Base-by-base conservation (phyloP, 2,797 vertebrate genomes). In the Ispidina picta region DNA sequence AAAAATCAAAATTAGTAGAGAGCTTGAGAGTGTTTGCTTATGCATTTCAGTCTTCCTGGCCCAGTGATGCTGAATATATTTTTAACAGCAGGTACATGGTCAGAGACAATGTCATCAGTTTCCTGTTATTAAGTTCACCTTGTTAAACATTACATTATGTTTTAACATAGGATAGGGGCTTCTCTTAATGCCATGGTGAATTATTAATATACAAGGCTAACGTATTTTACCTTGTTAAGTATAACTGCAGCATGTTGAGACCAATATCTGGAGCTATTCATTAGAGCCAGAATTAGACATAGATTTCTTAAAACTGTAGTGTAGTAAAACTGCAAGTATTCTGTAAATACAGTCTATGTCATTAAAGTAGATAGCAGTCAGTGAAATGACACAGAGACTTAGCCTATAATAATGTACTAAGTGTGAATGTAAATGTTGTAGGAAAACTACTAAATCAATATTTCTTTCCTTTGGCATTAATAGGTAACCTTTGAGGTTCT, bases 1-100 rank as follows among this genome's bases (percentile, higher is more conserved):
- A 93, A 94, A 84, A 84, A 66, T n/a, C 29, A 86, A 92, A 91
- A 92, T 16, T 13, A 83, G 49, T 37, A 63, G 68, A 92, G 48
- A 92, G 19, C 26, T 73, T 22, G 48, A 82, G 56, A 49, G 62
- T 60, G 59, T 59, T 91, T 73, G 28, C 46, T 92, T 54, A n/a
- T 25, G 28, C 12, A 9, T 65, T 93, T 70, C 35, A 74, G 39
- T 74, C 33, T 79, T 66, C 41, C 29, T 28, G 43, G 18, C 19
- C 26, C 31, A 21, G 18, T 25, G 46, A 49, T 39, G 25, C 25
- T 62, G 51, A 65, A 59, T 60, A 18, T 17, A 26, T 58, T 80
- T 93, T 82, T 77, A 73, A 73, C 17, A 66, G 29, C 64, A 88
- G 23, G 15, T 56, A 41, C 12, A 13, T n/a, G 26, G 20, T 74